Evolutionary conservation across 2,113 vertebrate genomes (phyloP).

Genomic region (Nibea coibor): DNA sequence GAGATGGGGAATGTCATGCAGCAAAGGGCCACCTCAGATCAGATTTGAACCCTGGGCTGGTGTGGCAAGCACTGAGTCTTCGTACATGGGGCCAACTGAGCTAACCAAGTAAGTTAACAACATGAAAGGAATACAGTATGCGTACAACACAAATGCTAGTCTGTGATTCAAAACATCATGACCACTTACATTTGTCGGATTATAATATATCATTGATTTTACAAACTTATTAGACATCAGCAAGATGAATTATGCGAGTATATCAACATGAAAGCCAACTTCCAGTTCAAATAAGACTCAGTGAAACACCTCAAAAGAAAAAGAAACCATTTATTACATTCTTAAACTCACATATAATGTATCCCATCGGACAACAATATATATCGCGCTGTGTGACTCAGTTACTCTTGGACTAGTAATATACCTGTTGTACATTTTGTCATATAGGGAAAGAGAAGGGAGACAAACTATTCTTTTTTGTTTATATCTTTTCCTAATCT

Average conservation of each 20-base stretch:
- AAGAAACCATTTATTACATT: conserved; percentile 86
- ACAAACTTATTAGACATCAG: background rate
- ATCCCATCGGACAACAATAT: conserved; percentile 82
- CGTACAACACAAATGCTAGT: background rate
- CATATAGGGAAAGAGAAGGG: conserved; percentile 70
- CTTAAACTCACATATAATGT: conserved; percentile 84
- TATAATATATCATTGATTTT: conserved; percentile 3
- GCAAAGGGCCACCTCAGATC: too few relatives aligned
- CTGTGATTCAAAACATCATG: background rate
- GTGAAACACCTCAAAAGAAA: conserved; percentile 70
- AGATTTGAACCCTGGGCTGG: too few relatives aligned
- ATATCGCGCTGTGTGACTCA: conserved; percentile 76
- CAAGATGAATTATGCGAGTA: background rate
- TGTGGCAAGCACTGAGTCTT: too few relatives aligned
- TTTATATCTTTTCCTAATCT: conserved; percentile 78
- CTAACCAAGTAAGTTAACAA: background rate
- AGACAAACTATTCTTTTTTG: conserved; percentile 67
- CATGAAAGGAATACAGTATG: background rate
- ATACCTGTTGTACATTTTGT: conserved; percentile 81
- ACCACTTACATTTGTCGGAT: background rate
- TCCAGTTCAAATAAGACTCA: conserved; percentile 37
- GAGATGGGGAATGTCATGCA: too few relatives aligned
- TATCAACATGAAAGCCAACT: background rate
- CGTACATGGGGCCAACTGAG: too few relatives aligned
- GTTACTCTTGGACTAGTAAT: conserved; percentile 81